Evolutionary conservation across 2,888 invertebrate genomes (phyloP).

Genomic region (Chloroclysta siterata): DNA sequence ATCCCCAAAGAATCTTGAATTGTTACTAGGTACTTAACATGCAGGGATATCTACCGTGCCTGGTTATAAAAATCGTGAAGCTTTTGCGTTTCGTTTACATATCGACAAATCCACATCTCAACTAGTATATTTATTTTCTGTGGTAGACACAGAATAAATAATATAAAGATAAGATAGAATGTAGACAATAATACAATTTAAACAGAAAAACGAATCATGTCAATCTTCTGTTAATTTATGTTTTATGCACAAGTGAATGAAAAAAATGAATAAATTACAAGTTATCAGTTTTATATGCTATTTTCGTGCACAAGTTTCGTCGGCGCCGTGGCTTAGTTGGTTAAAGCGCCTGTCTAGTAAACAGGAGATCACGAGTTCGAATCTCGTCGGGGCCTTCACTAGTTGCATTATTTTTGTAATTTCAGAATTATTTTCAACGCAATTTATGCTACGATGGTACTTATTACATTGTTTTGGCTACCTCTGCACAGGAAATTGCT

Average conservation of each 20-base stretch:
- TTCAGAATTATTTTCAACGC: neutral
- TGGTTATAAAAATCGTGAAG: too few species aligned
- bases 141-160: too few species aligned
- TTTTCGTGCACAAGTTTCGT: neutral
- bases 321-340: constrained; percentile 82
- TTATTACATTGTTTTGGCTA: neutral
- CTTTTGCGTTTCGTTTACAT: too few species aligned
- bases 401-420: constrained; percentile 1
- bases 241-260: neutral
- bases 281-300: neutral
- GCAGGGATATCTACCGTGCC: too few species aligned
- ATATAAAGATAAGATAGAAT: too few species aligned
- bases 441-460: neutral
- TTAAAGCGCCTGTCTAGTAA: constrained; percentile 84
- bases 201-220: too few species aligned
- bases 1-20: too few species aligned
- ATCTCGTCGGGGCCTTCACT: constrained; percentile 77
- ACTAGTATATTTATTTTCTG: too few species aligned
- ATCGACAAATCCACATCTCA: too few species aligned
- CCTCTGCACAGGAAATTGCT: constrained; percentile 5
- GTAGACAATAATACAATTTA: too few species aligned
- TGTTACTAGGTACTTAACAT: too few species aligned
- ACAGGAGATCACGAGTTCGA: constrained; percentile 83
- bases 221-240: too few species aligned
- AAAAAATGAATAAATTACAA: neutral